Percentiles rank a stretch among this genome's conserved stretches.
Conservation (phyloP, 1,140 invertebrate species). For the Drosophila melanica region DNA sequence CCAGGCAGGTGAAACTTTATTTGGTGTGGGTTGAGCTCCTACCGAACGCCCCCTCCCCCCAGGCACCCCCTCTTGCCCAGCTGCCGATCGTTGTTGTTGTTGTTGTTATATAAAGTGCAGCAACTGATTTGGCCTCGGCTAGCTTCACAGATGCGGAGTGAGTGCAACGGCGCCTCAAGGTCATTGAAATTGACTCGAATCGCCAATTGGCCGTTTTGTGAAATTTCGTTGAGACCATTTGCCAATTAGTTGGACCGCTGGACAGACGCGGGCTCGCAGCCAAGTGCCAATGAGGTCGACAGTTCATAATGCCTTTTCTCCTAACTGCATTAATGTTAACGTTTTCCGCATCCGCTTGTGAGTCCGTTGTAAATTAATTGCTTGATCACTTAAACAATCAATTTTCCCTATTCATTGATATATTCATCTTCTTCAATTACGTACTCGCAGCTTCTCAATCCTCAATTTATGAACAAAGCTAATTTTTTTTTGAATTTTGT, state of each 20-base stretch:
- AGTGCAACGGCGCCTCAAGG: constrained; percentile 70
- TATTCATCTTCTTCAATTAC: constrained; percentile 1
- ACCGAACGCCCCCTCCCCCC: neutral
- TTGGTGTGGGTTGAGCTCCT: constrained; percentile 36
- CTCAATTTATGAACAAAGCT: neutral
- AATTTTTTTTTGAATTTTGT: too few species aligned
- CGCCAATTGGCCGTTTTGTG: constrained; percentile 20
- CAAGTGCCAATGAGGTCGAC: constrained; percentile 31
- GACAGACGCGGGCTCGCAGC: neutral
- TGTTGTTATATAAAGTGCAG: constrained; percentile 63
- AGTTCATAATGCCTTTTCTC: constrained; percentile 14
- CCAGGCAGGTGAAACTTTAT: constrained; percentile 53
- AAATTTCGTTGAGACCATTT: constrained; percentile 7
- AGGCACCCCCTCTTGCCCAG: constrained; percentile 1
- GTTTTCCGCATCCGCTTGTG: constrained; percentile 13
- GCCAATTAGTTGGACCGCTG: constrained; percentile 20
- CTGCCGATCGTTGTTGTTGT: constrained; percentile 34
- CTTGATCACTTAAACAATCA: constrained; percentile 2
- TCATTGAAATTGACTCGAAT: constrained; percentile 69
- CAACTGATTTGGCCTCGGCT: constrained; percentile 33
- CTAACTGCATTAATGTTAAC: neutral
- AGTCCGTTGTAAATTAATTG: constrained; percentile 11
- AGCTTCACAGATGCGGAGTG: constrained; percentile 22
- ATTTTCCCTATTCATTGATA: constrained; percentile 3
- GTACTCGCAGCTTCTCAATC: neutral